phyloP scores from a whole-genome alignment of 2,113 vertebrate species.

The Tretioscincus oriximinensis region DNA sequence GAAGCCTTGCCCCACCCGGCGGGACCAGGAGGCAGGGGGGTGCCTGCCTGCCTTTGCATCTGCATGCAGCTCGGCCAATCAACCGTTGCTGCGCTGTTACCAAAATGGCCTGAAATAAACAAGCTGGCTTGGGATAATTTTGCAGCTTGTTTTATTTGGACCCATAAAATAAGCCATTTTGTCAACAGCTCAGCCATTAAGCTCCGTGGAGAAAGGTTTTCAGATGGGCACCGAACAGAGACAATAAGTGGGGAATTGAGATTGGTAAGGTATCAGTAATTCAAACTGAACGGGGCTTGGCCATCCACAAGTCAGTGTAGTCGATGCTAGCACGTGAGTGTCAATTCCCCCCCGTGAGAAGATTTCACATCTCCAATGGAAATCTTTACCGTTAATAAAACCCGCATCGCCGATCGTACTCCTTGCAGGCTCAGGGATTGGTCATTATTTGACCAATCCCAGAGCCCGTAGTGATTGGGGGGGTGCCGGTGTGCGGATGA shows the following conservation, averaged over 20 bases:
- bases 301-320: no score
- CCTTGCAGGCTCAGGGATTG: no score
- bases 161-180: not conserved
- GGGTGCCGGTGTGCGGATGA: no score
- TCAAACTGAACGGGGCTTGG: no score
- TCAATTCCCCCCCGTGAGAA: no score
- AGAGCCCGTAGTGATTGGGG: no score
- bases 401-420: no score
- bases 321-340: no score
- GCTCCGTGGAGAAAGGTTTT: not conserved
- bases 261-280: no score
- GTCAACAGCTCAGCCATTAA: not conserved
- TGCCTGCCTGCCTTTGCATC: not conserved
- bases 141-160: not conserved
- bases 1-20: not conserved
- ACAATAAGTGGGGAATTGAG: no score
- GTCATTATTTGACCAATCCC: no score
- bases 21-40: not conserved
- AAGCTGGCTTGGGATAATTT: not conserved
- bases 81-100: not conserved
- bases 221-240: not conserved
- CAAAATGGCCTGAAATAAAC: not conserved
- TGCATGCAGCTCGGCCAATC: not conserved
- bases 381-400: not conserved
- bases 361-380: no score